Evolutionary conservation across 2,113 vertebrate genomes (phyloP).

Genomic region (Papio anubis): DNA sequence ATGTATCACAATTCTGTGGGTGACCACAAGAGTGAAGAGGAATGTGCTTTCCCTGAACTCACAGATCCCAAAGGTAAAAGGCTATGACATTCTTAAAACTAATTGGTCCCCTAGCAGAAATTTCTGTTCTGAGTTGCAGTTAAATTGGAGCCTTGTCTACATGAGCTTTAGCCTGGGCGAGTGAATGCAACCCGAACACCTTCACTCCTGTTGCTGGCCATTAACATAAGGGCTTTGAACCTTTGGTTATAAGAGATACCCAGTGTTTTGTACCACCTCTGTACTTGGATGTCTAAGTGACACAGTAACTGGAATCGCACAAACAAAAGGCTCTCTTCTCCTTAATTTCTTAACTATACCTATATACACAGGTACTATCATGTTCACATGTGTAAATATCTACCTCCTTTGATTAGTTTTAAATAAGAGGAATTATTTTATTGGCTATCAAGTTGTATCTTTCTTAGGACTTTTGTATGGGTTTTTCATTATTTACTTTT

Average conservation of each 20-base stretch:
- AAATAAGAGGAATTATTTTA: constrained; percentile 8
- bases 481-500: neutral
- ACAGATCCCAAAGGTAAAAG: constrained; percentile 50
- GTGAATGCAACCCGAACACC: neutral
- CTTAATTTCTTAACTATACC: neutral
- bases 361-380: neutral
- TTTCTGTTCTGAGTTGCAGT: constrained; percentile 24
- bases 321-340: neutral
- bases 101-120: constrained; percentile 42
- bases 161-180: neutral
- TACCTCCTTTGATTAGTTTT: constrained; percentile 44
- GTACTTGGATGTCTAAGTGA: neutral
- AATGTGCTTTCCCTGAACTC: neutral
- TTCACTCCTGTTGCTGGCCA: neutral
- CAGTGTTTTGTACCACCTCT: neutral
- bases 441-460: neutral
- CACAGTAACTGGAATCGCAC: neutral
- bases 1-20: neutral
- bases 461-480: constrained; percentile 1
- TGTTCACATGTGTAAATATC: neutral
- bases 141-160: neutral
- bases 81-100: constrained; percentile 26
- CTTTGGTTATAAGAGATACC: neutral
- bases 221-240: neutral
- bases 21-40: neutral